Evolutionary conservation across 2,113 vertebrate species (phyloP), one percentile per base, ranked within the genome.

Genomic region (Gila orcuttii): DNA sequence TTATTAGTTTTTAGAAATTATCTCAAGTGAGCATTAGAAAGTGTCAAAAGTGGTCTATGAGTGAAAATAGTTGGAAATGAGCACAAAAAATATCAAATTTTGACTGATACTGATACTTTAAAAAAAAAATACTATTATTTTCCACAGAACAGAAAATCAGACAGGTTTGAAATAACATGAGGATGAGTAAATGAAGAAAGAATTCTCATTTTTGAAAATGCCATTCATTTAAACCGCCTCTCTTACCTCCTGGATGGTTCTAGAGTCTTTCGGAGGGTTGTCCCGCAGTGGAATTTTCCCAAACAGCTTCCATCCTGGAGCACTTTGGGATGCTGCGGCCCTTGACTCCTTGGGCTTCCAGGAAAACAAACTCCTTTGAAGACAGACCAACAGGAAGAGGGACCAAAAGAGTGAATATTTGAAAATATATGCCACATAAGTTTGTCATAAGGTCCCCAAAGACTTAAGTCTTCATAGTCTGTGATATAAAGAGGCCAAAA

Each of bases 341-440:
- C 95, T 96, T 57, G 96, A 91, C 89, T 99, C 98, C 93, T 97
- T 99, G 86, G 96, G 90, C 93, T 94, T 98, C 95, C 97, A 97
- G 89, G 95, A 92, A 91, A 99, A 99, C 93, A 99, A 96, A 90
- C 96, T 98, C 95, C 97, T 99, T 94, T 88, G 91, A 33, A 74
- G 23, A 83, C 6, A 59, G 62, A 45, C 11, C 71, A 39, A 83
- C 0, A 80, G 36, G 60, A 85, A 33, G 50, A 50, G 39, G 36
- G 55, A 86, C 23, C n/a, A 82, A 39, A 85, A 87, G 0, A 68
- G 78, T 11, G 75, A n/a, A 64, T 73, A 77, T 15, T 45, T 4
- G 31, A 64, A 85, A 68, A 79, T 13, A 25, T 0, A 23, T 25
- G 23, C n/a, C 4, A 60, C 42, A 75, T 28, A 11, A 50, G 28